Conservation (phyloP, 1,140 invertebrate genomes). For the Psilanteris sp. region DNA sequence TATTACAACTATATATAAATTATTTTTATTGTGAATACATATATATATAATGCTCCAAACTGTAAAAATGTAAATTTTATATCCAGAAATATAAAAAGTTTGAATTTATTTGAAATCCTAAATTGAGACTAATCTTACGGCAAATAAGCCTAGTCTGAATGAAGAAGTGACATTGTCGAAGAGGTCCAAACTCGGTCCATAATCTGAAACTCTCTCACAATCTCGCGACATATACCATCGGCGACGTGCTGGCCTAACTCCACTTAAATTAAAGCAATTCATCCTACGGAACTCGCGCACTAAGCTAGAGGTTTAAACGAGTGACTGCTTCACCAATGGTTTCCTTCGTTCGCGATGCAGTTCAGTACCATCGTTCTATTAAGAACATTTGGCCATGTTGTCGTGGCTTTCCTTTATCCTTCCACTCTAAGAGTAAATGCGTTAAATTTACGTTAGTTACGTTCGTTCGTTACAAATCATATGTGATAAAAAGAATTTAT, state of each 20-base stretch:
- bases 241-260: conserved; percentile 71
- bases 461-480: conserved; percentile 40
- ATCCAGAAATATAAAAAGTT: too few relatives aligned
- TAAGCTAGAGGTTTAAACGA: conserved; percentile 75
- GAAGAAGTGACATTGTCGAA: conserved; percentile 27
- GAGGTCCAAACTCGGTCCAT: conserved; percentile 67
- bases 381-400: conserved; percentile 57
- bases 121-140: conserved; percentile 61
- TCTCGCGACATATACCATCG: conserved; percentile 58
- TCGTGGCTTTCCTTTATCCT: conserved; percentile 59
- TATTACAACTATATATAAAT: too few relatives aligned
- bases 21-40: too few relatives aligned
- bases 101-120: too few relatives aligned
- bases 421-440: conserved; percentile 32
- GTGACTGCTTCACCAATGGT: conserved; percentile 61
- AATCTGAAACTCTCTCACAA: conserved; percentile 64
- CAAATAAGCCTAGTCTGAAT: conserved; percentile 67
- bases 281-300: conserved; percentile 73
- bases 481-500: background rate
- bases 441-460: conserved; percentile 39
- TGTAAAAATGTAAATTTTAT: too few relatives aligned
- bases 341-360: conserved; percentile 43
- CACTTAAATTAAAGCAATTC: conserved; percentile 78
- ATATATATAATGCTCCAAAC: too few relatives aligned
- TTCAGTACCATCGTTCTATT: conserved; percentile 47